Evolutionary conservation across 2,797 vertebrate genomes (phyloP).

Genomic region (Tenualosa thibaudeaui): DNA sequence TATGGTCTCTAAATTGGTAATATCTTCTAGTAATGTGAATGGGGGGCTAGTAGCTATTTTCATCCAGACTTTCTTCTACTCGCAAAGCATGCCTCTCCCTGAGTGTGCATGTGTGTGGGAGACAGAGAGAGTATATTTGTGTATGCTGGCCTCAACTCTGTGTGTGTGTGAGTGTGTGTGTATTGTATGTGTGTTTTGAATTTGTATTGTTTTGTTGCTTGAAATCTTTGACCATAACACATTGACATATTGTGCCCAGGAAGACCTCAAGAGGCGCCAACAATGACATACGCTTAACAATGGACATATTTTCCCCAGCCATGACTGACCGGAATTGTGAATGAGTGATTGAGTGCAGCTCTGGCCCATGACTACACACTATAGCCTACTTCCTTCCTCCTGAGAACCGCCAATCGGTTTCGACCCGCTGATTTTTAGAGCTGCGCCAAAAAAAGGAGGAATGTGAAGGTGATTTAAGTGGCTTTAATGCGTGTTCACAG

Average conservation of each 20-base stretch:
- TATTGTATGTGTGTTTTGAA: neutral
- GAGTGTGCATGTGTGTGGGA: neutral
- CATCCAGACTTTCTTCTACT: neutral
- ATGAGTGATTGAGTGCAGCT: neutral
- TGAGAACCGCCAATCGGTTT: neutral
- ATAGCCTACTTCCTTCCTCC: neutral
- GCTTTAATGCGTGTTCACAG: constrained; percentile 11
- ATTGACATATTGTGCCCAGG: neutral
- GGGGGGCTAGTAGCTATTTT: neutral
- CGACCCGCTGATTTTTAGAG: neutral
- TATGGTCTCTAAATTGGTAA: constrained; percentile 35
- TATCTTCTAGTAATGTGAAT: constrained; percentile 29
- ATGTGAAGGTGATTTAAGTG: neutral
- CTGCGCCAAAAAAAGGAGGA: neutral
- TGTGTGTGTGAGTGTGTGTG: neutral
- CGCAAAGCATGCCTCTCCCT: neutral
- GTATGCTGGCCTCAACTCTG: neutral
- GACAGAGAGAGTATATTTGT: neutral
- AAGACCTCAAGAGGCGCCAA: neutral
- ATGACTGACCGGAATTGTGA: neutral
- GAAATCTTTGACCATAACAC: neutral
- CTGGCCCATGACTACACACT: neutral
- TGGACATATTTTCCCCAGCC: neutral
- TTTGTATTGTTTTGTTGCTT: neutral
- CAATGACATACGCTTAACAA: neutral